Percentiles rank a stretch among this genome's conserved stretches.
phyloP scores from a whole-genome alignment of 2,113 vertebrate species.

The Blennius ocellaris region DNA sequence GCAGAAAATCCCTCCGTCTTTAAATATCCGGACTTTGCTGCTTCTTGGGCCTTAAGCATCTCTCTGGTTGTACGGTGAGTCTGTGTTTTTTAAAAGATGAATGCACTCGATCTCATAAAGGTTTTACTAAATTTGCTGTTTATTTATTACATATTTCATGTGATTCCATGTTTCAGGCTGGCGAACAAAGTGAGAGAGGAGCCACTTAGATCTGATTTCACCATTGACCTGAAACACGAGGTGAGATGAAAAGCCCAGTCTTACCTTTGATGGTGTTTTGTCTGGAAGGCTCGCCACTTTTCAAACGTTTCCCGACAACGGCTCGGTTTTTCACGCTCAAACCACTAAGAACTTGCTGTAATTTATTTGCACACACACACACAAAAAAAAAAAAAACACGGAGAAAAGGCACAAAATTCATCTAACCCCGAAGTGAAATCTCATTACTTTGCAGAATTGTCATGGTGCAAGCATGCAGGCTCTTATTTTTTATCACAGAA shows the following conservation, averaged over 20 bases:
- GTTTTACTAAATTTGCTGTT: not conserved
- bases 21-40: conserved; percentile 96
- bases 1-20: conserved; percentile 93
- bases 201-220: conserved; percentile 95
- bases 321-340: conserved; percentile 31
- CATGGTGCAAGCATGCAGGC: conserved; percentile 46
- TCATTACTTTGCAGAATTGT: conserved; percentile 68
- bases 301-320: conserved; percentile 4
- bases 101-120: not conserved
- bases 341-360: conserved; percentile 18
- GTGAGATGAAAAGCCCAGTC: conserved; percentile 73
- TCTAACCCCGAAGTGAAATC: conserved; percentile 73
- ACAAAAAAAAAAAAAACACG: not conserved
- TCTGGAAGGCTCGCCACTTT: conserved; percentile 25
- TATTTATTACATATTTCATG: conserved; percentile 1
- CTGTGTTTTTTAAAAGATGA: not conserved
- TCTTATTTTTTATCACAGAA: conserved; percentile 58
- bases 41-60: conserved; percentile 93
- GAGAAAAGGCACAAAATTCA: conserved; percentile 57
- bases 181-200: conserved; percentile 89
- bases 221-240: conserved; percentile 98
- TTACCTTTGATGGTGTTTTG: not conserved
- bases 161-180: conserved; percentile 82
- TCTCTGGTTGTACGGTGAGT: conserved; percentile 92
- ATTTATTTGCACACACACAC: conserved; percentile 58